Evolutionary conservation across 2,113 vertebrate species (phyloP).

Genomic region (Myiozetetes cayanensis): DNA sequence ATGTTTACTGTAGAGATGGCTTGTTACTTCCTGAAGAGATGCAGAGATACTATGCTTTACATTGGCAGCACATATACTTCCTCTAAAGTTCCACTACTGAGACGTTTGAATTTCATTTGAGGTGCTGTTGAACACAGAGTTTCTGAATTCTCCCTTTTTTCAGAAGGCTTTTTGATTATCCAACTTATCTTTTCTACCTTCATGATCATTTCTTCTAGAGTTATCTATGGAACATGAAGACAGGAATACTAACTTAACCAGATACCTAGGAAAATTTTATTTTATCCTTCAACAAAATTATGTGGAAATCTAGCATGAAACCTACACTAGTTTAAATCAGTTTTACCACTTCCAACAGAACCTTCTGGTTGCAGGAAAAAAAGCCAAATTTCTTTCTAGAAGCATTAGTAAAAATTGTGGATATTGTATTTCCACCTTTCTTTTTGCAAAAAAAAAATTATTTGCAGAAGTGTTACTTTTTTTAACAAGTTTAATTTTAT

Average conservation of each 20-base stretch:
- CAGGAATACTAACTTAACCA: background rate
- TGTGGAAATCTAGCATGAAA: background rate
- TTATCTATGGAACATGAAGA: background rate
- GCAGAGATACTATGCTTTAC: background rate
- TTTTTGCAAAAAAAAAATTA: background rate
- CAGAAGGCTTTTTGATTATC: background rate
- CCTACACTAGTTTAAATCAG: background rate
- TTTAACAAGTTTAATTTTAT: background rate
- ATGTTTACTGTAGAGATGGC: background rate
- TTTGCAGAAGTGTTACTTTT: background rate
- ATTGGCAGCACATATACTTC: background rate
- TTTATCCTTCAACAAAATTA: background rate
- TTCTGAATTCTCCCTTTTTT: background rate
- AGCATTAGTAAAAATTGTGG: background rate
- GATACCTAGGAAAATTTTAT: background rate
- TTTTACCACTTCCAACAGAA: background rate
- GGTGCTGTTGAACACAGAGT: background rate
- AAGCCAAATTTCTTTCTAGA: background rate
- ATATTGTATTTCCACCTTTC: background rate
- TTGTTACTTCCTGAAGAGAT: background rate
- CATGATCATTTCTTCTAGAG: background rate
- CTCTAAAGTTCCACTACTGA: background rate
- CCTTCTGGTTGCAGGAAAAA: background rate
- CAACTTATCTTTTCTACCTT: background rate
- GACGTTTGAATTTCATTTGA: background rate